Conservation (phyloP, 2,888 invertebrate genomes). For the Meganola albula region DNA sequence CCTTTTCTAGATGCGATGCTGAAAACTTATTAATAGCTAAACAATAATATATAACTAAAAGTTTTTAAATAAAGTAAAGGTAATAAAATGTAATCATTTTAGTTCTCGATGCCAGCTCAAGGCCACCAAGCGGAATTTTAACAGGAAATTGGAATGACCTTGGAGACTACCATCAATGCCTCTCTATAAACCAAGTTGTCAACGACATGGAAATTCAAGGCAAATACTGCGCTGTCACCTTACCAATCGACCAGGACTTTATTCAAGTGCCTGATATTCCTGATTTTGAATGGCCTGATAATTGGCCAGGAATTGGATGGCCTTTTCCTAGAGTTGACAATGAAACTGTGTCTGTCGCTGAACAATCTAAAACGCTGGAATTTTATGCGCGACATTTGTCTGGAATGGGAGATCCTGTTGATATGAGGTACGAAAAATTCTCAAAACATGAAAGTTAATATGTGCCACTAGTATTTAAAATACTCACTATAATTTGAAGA, state of each 20-base stretch:
- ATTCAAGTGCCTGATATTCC: slow-evolving; percentile 17
- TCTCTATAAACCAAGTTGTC: slow-evolving; percentile 31
- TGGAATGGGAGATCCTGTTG: slow-evolving; percentile 27
- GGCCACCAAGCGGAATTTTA: slow-evolving; percentile 53
- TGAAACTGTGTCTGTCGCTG: slow-evolving; percentile 7
- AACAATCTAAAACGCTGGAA: slow-evolving; percentile 19
- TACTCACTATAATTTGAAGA: no score
- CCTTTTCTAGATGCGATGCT: no score
- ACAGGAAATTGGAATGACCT: slow-evolving; percentile 53
- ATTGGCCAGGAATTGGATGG: slow-evolving; percentile 16
- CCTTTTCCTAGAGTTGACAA: slow-evolving; percentile 17
- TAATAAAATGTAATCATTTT: slow-evolving; percentile 7
- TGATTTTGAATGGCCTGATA: slow-evolving; percentile 11
- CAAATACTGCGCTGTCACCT: slow-evolving; percentile 55
- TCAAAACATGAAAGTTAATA: no score
- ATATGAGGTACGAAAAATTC: slow-evolving; percentile 28
- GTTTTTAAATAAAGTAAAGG: neutral
- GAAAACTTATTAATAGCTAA: no score
- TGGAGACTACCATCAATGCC: slow-evolving; percentile 55
- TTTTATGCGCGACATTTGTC: slow-evolving; percentile 27
- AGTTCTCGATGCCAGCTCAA: slow-evolving; percentile 66
- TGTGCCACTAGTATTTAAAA: no score
- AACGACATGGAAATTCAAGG: slow-evolving; percentile 46
- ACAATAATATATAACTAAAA: no score
- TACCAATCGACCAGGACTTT: slow-evolving; percentile 33